Evolutionary conservation across 2,888 invertebrate genomes (phyloP).

Genomic region (Lasioglossum calceatum): DNA sequence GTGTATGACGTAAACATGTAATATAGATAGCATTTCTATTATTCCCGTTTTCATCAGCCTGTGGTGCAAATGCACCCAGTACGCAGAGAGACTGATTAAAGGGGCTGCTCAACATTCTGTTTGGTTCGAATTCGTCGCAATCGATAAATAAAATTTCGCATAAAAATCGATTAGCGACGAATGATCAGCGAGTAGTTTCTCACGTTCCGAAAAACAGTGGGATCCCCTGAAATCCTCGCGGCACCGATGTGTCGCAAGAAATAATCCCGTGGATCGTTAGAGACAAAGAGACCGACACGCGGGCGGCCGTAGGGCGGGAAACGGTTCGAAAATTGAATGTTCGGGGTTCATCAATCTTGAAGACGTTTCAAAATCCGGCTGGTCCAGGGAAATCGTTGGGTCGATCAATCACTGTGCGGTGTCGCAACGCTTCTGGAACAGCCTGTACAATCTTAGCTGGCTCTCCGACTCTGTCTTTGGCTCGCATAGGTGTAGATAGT

Average conservation of each 20-base stretch:
- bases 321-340: neutral
- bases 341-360: constrained; percentile 6
- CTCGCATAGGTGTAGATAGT: constrained; percentile 37
- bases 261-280: neutral
- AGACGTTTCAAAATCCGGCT: neutral
- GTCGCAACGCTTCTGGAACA: constrained; percentile 27
- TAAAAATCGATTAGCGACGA: neutral
- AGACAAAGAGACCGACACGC: neutral
- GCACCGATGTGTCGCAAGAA: neutral
- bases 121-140: too few species aligned
- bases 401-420: constrained; percentile 14
- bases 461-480: neutral
- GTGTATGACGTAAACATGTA: too few species aligned
- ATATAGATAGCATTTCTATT: too few species aligned
- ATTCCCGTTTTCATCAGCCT: too few species aligned
- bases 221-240: neutral
- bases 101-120: too few species aligned
- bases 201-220: neutral
- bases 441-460: constrained; percentile 26
- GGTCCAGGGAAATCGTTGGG: constrained; percentile 1
- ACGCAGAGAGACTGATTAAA: too few species aligned
- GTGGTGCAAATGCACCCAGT: too few species aligned
- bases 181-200: neutral
- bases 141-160: neutral
- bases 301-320: neutral